A percentile compares a stretch with the other conserved stretches of the same genome.
Conservation (phyloP, 2,888 invertebrate genomes). For the Celastrina argiolus region DNA sequence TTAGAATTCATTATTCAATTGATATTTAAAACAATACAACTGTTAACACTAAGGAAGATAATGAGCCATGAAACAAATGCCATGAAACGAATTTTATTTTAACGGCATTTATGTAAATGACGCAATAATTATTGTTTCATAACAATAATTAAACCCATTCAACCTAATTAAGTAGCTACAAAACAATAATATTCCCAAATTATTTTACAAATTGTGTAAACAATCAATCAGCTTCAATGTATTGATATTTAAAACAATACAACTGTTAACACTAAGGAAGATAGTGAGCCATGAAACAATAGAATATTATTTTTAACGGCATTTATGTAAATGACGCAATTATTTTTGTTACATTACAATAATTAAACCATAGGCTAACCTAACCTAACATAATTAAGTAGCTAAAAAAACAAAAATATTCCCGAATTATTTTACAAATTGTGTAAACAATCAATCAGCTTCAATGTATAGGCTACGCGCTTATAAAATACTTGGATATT, state of each 20-base stretch:
- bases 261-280: background rate
- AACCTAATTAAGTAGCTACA: no score
- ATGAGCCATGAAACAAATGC: background rate
- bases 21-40: background rate
- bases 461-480: no score
- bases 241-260: background rate
- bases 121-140: background rate
- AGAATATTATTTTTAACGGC: background rate
- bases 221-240: no score
- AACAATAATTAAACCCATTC: background rate
- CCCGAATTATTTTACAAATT: no score
- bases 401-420: background rate
- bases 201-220: background rate
- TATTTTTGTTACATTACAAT: background rate
- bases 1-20: background rate
- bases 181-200: background rate
- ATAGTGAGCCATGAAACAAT: slow-evolving; percentile 1
- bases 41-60: background rate
- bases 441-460: no score
- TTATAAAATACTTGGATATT: no score
- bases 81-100: background rate
- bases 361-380: no score
- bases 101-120: background rate
- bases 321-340: background rate
- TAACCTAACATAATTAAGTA: no score